These are phyloP conservation scores for Seira sanloemensis DNA, from an alignment of 2,888 invertebrate species.

Conservation along the genomic window DNA sequence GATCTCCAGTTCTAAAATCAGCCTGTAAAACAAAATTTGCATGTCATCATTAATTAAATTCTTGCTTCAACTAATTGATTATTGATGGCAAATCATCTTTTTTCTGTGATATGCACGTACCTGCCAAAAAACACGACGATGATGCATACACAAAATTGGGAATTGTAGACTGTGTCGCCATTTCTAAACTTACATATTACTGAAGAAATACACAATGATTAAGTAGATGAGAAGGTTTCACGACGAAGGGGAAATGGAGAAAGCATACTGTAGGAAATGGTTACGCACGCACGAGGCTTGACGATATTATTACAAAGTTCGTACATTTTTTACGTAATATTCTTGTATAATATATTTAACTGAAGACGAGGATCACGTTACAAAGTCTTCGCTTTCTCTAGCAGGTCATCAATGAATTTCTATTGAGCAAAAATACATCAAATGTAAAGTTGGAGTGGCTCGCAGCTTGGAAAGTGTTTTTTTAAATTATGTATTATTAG, in stretches of 20 bases:
- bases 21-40: neutral
- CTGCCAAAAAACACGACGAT: slow-evolving; percentile 16
- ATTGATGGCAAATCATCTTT: too few species aligned
- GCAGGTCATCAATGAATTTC: slow-evolving; percentile 93
- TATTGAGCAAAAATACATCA: slow-evolving; percentile 78
- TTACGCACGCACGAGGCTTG: neutral
- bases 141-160: slow-evolving; percentile 44
- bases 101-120: too few species aligned
- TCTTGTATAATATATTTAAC: neutral
- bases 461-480: neutral
- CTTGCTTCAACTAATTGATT: too few species aligned
- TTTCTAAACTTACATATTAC: neutral
- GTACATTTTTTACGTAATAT: neutral
- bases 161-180: slow-evolving; percentile 29
- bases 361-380: slow-evolving; percentile 76
- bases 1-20: neutral
- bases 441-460: neutral
- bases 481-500: slow-evolving; percentile 72
- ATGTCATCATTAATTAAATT: too few species aligned
- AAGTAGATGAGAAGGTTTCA: neutral
- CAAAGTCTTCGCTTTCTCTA: slow-evolving; percentile 92
- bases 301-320: neutral
- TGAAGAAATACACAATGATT: slow-evolving; percentile 9
- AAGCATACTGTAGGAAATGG: neutral
- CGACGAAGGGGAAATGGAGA: neutral